Base-by-base conservation (phyloP, 2,888 invertebrate genomes). In the Latrodectus hesperus region DNA sequence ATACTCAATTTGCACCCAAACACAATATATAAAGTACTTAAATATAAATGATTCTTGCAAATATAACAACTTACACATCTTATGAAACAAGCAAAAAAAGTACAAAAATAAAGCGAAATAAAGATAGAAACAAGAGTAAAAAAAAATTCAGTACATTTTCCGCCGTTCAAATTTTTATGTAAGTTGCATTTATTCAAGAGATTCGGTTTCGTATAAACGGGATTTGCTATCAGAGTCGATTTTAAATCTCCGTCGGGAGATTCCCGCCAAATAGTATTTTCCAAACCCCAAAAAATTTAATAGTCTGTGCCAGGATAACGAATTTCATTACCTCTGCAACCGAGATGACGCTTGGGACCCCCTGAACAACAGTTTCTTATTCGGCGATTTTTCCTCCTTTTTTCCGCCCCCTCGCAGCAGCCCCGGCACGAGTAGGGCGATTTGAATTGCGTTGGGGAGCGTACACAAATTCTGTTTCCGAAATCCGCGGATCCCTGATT, bases 181-280 rank as follows among this genome's bases (percentile, higher is more conserved):
- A 82, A 87, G 77, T 81, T 72, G 72, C 81, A 87, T 87, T 87
- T 87, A 87, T 81, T 87, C 86, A 77, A 76, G 86, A 87, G 76
- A 87, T 87, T 82, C 81, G 26, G 65, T 55, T 74, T 38, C 74
- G 74, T 74, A 85, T 77, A 85, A 85, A 85, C 79, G 74, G 79
- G 85, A 85, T 85, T 85, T 85, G 75, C 85, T 72, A 70, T 80
- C 70, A 79, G 79, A 75, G 74, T 80, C 74, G 75, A 71, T 85
- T 82, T 87, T 82, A 82, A 87, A 81, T 82, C 81, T 87, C 86
- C 81, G 51, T 72, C n/a, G 86, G 81, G 86, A 77, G 75, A 79
- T 79, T 85, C 74, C 75, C 86, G 77, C 77, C 81, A 82, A 87
- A 87, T 87, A 87, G 76, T 81, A 87, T 87, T 81, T 85, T 77